Conservation (phyloP, 1,140 invertebrate genomes). For the Tetramorium simillimum region DNA sequence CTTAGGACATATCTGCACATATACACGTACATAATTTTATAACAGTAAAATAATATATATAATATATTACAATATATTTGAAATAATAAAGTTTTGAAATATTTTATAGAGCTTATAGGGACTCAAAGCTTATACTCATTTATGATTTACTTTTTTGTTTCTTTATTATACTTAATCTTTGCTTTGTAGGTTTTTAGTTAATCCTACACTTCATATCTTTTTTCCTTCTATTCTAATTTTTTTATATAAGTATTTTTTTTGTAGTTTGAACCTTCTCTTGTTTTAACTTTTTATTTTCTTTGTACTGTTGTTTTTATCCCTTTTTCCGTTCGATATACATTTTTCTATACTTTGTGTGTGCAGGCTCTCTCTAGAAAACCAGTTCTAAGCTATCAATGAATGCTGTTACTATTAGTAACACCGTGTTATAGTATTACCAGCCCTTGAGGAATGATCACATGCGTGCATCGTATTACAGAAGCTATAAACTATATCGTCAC, state of each 20-base stretch:
- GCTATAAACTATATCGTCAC: conserved; percentile 61
- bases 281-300: background rate
- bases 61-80: background rate
- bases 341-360: background rate
- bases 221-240: background rate
- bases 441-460: conserved; percentile 55
- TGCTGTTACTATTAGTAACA: background rate
- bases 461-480: conserved; percentile 13
- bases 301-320: background rate
- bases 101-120: background rate
- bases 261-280: background rate
- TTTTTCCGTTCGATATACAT: background rate
- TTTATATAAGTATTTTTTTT: background rate
- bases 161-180: background rate
- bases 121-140: background rate
- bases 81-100: background rate
- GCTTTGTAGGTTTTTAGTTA: background rate
- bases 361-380: background rate
- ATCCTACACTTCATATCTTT: background rate
- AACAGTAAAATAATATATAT: background rate
- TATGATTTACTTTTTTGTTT: background rate
- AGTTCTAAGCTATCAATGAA: background rate
- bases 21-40: background rate
- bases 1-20: too few species aligned
- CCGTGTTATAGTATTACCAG: background rate